Conservation (phyloP, 2,888 invertebrate species). For the Pollenia amentaria region DNA sequence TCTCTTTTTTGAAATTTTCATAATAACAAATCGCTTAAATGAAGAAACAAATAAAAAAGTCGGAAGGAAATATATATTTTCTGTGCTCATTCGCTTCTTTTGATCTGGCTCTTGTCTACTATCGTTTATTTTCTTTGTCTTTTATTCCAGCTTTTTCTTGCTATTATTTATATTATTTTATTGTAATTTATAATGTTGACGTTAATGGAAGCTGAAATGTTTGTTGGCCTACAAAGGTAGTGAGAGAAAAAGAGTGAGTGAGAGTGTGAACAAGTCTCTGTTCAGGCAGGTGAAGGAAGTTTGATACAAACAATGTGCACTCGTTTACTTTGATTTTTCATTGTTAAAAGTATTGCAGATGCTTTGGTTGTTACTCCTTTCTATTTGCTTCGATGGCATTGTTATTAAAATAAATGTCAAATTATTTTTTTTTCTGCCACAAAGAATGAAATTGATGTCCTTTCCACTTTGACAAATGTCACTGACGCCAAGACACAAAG, state of each 20-base stretch:
- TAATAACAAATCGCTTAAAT: conserved; percentile 36
- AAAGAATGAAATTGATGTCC: conserved; percentile 66
- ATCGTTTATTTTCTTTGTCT: background rate
- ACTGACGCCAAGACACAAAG: conserved; percentile 63
- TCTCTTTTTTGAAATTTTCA: conserved; percentile 14
- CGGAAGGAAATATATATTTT: background rate
- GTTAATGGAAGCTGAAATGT: background rate
- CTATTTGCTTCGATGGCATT: conserved; percentile 48
- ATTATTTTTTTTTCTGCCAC: conserved; percentile 59
- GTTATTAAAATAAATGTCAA: conserved; percentile 20
- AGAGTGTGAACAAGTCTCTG: too few species aligned
- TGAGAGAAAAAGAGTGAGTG: background rate
- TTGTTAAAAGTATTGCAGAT: conserved; percentile 36
- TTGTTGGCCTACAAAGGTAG: conserved; percentile 23
- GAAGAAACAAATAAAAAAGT: conserved; percentile 5
- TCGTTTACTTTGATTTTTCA: background rate
- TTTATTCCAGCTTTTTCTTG: background rate
- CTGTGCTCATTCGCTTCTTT: conserved; percentile 2
- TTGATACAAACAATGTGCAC: background rate
- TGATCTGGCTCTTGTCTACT: conserved; percentile 16
- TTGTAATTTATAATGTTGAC: conserved; percentile 55
- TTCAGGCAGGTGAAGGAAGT: too few species aligned
- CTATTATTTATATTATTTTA: background rate
- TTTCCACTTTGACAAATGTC: conserved; percentile 63
- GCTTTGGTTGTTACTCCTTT: conserved; percentile 48